Evolutionary conservation across 2,888 invertebrate genomes (phyloP).

Genomic region (Amphiduros pacificus): DNA sequence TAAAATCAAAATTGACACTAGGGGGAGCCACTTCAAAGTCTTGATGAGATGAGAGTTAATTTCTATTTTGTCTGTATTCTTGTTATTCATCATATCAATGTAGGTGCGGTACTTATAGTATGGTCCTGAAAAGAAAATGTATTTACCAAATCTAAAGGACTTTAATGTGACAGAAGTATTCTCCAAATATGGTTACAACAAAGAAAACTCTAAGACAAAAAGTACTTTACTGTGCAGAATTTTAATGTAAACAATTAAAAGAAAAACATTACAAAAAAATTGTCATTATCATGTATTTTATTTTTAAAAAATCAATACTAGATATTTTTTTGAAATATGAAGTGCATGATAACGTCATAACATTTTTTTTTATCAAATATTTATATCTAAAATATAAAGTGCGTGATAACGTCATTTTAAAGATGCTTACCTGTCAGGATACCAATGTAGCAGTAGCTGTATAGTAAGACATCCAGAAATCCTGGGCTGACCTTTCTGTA

Average conservation of each 20-base stretch:
- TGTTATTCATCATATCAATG: slow-evolving; percentile 68
- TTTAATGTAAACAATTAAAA: background rate
- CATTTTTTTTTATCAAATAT: too few relatives aligned
- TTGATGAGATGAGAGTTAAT: slow-evolving; percentile 33
- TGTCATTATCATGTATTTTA: background rate
- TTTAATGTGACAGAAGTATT: too few relatives aligned
- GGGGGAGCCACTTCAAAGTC: slow-evolving; percentile 42
- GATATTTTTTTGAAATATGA: too few relatives aligned
- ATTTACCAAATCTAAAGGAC: too few relatives aligned
- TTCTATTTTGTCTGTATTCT: slow-evolving; percentile 32
- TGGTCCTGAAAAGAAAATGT: slow-evolving; percentile 71
- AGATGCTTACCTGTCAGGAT: slow-evolving; percentile 79
- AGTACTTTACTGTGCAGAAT: too few relatives aligned
- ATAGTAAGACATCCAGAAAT: slow-evolving; percentile 77
- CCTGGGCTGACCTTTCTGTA: slow-evolving; percentile 66
- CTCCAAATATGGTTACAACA: too few relatives aligned
- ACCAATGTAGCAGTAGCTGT: slow-evolving; percentile 87
- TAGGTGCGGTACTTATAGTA: slow-evolving; percentile 89
- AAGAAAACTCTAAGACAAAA: too few relatives aligned
- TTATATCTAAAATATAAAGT: too few relatives aligned
- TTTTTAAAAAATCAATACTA: too few relatives aligned
- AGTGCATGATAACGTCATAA: too few relatives aligned
- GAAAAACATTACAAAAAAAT: background rate
- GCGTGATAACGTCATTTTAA: too few relatives aligned
- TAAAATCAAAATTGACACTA: slow-evolving; percentile 42